These are phyloP conservation scores for Octodonta nipae DNA, from an alignment of 2,888 invertebrate species.

Conservation along the genomic window DNA sequence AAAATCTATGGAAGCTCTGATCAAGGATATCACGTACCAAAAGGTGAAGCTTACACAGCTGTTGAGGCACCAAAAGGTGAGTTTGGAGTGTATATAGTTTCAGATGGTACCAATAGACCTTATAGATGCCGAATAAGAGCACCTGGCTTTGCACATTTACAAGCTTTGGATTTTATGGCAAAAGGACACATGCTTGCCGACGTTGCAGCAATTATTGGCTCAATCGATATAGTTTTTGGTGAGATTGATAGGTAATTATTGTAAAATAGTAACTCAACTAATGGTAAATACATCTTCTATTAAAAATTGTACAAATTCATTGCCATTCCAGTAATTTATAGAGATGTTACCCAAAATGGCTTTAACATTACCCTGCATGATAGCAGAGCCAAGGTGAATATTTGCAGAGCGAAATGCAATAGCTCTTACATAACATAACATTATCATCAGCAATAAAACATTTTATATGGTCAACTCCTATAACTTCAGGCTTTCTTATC, in stretches of 20 bases:
- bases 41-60: conserved; percentile 88
- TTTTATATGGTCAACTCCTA: too few species aligned
- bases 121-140: conserved; percentile 87
- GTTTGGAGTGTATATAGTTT: conserved; percentile 92
- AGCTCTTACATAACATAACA: too few species aligned
- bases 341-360: conserved; percentile 1
- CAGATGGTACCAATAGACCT: conserved; percentile 89
- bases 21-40: conserved; percentile 93
- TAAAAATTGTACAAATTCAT: conserved; percentile 1
- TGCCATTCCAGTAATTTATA: conserved; percentile 1
- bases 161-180: conserved; percentile 77
- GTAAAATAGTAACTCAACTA: conserved; percentile 1
- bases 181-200: conserved; percentile 87
- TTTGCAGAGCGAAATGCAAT: too few species aligned
- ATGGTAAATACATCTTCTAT: not conserved
- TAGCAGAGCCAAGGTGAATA: conserved; percentile 1
- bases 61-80: conserved; percentile 96
- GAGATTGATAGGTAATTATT: conserved; percentile 79
- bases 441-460: too few species aligned
- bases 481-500: too few species aligned
- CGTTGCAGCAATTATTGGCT: conserved; percentile 94
- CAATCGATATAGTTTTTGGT: conserved; percentile 83
- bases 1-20: conserved; percentile 90
- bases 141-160: conserved; percentile 74
- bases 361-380: conserved; percentile 1